Evolutionary conservation across 2,113 vertebrate genomes (phyloP).

Genomic region (Myrmecophaga tridactyla): DNA sequence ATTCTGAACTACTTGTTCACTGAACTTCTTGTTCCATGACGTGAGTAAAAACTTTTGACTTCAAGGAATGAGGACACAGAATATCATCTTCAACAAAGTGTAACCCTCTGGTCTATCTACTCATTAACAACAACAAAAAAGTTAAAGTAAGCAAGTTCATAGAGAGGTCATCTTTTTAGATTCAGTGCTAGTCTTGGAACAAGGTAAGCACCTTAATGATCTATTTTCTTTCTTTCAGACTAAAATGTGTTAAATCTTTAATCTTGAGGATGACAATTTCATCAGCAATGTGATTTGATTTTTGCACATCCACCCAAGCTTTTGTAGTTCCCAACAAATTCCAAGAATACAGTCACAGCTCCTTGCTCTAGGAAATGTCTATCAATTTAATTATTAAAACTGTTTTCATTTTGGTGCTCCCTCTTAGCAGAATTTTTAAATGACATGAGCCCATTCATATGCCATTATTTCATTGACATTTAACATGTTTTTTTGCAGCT

Average conservation of each 20-base stretch:
- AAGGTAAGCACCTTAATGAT: not conserved
- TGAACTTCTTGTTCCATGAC: not conserved
- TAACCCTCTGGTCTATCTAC: not conserved
- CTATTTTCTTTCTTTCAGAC: not conserved
- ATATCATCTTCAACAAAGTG: not conserved
- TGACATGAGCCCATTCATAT: not conserved
- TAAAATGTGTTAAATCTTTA: not conserved
- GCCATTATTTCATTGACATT: constrained; percentile 9
- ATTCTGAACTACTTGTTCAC: not conserved
- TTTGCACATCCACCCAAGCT: not conserved
- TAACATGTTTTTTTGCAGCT: not conserved
- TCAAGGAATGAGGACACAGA: not conserved
- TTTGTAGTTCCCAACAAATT: not conserved
- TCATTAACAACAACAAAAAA: not conserved
- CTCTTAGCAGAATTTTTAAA: not conserved
- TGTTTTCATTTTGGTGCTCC: not conserved
- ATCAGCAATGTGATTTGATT: not conserved
- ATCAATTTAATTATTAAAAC: constrained; percentile 14
- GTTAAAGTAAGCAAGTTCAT: not conserved
- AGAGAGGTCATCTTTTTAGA: not conserved
- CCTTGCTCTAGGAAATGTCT: constrained; percentile 8
- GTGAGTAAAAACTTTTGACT: not conserved
- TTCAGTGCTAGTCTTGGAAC: not conserved
- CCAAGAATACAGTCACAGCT: not conserved
- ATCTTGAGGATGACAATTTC: not conserved